Conservation (phyloP, 2,113 vertebrate genomes). For the Orthochromis indermauri region DNA sequence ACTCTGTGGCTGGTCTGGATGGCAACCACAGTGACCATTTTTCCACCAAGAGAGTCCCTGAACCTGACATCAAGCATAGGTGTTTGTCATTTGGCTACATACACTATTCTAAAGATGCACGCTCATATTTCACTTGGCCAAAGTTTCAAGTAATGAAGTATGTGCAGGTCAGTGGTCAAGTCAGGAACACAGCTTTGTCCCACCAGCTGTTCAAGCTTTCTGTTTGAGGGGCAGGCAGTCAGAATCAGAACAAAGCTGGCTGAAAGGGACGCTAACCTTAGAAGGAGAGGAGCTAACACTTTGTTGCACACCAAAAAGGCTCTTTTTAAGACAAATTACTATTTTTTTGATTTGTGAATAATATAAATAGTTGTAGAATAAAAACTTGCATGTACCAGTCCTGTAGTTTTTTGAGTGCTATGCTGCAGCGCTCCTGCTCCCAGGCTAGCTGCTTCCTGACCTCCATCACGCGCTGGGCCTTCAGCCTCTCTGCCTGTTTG, state of each 20-base stretch:
- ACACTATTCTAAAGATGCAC: not conserved
- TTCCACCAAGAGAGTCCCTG: constrained; percentile 64
- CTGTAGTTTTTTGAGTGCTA: constrained; percentile 78
- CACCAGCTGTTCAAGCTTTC: not conserved
- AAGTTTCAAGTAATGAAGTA: not conserved
- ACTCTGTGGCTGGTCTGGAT: constrained; percentile 75
- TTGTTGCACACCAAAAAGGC: not conserved
- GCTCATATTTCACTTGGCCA: not conserved
- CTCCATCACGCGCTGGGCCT: constrained; percentile 60
- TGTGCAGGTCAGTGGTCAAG: not conserved
- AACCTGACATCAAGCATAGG: constrained; percentile 67
- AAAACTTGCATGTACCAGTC: constrained; percentile 57
- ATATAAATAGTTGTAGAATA: not conserved
- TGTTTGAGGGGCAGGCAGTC: not conserved
- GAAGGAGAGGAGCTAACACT: not conserved
- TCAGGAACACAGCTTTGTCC: not conserved
- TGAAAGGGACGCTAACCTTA: not conserved
- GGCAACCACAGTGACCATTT: constrained; percentile 74
- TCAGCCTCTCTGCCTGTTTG: constrained; percentile 71
- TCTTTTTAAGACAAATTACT: not conserved
- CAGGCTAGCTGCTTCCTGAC: constrained; percentile 78
- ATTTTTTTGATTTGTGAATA: not conserved
- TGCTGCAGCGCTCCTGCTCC: constrained; percentile 76
- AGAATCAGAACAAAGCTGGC: not conserved
- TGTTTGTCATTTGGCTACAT: not conserved